Evolutionary conservation across 2,888 invertebrate species (phyloP), one percentile per base, ranked within the genome.

Genomic region (Zeuzera pyrina): DNA sequence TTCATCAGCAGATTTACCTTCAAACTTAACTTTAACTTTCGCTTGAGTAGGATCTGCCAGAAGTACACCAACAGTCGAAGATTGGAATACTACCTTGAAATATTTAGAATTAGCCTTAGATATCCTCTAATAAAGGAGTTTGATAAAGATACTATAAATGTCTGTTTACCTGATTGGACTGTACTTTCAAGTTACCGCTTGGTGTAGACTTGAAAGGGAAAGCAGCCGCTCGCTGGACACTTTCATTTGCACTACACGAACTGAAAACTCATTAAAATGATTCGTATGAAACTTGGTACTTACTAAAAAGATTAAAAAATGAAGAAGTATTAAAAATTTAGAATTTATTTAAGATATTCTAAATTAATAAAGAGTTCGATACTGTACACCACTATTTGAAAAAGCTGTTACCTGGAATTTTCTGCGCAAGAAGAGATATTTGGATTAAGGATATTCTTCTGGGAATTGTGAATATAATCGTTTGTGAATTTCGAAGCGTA

Each of bases 171-270:
- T 90, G 89, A 64, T 89, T 87, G 2, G 89, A 88, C 34, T 87
- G 79, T 36, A 90, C 86, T 78, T 90, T 90, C 31, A 90, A 69
- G 58, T 90, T 88, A 43, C 89, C 90, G 59, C 90, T 90, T 0
- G 89, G 88, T 1, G 90, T 90, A 2, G 84, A 60, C 55, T 86
- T 86, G 50, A 90, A 90, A 2, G 90, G 90, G 58, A 90, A 90
- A n/a, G 69, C 41, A 12, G 73, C 63, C 27, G 55, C 58, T 46
- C 56, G 72, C 36, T 67, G 64, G 13, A 42, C 30, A 29, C 50
- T 62, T 14, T 54, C 62, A 3, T 67, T 69, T 24, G 57, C 52
- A 45, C 72, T 73, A 35, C 49, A 64, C n/a, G 54, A 34, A 45
- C 77, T 79, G 51, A 31, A 16, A 55, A 43, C 27, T n/a, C 21